Conservation (phyloP, 2,888 invertebrate genomes). For the Chesias legatella region DNA sequence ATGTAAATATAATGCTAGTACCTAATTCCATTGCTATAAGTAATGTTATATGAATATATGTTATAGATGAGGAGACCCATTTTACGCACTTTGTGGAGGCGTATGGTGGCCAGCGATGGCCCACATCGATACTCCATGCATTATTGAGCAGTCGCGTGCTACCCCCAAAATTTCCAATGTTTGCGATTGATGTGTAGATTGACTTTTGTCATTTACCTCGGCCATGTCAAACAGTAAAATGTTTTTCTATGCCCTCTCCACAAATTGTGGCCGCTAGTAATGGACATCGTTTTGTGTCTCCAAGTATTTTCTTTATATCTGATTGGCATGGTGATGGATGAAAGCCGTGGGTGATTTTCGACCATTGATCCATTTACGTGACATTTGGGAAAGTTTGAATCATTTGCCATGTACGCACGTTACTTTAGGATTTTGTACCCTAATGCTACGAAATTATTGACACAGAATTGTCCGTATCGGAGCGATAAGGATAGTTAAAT, state of each 20-base stretch:
- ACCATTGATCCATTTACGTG: constrained; percentile 42
- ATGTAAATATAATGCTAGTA: too few species aligned
- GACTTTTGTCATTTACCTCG: constrained; percentile 79
- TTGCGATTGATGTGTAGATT: constrained; percentile 81
- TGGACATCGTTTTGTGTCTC: constrained; percentile 71
- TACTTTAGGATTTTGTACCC: constrained; percentile 11
- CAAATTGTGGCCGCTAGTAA: constrained; percentile 67
- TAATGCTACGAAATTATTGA: constrained; percentile 14
- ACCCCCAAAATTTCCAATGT: constrained; percentile 78
- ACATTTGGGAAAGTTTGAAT: constrained; percentile 19
- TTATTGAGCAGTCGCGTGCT: constrained; percentile 78
- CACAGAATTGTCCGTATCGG: constrained; percentile 11
- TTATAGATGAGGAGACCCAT: constrained; percentile 42
- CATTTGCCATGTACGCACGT: constrained; percentile 26
- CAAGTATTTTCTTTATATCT: constrained; percentile 58
- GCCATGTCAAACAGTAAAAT: constrained; percentile 76
- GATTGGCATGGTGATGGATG: constrained; percentile 73
- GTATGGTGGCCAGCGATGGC: constrained; percentile 55
- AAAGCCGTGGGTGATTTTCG: constrained; percentile 56
- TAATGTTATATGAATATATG: constrained; percentile 3
- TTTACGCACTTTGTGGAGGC: constrained; percentile 47
- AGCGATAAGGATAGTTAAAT: constrained; percentile 13
- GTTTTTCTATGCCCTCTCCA: constrained; percentile 71
- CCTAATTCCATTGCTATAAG: constrained; percentile 6
- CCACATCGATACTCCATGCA: constrained; percentile 79